Percentiles rank a stretch among this genome's conserved stretches.
Conservation (phyloP, 2,113 vertebrate species). For the Hirundichthys speculiger region DNA sequence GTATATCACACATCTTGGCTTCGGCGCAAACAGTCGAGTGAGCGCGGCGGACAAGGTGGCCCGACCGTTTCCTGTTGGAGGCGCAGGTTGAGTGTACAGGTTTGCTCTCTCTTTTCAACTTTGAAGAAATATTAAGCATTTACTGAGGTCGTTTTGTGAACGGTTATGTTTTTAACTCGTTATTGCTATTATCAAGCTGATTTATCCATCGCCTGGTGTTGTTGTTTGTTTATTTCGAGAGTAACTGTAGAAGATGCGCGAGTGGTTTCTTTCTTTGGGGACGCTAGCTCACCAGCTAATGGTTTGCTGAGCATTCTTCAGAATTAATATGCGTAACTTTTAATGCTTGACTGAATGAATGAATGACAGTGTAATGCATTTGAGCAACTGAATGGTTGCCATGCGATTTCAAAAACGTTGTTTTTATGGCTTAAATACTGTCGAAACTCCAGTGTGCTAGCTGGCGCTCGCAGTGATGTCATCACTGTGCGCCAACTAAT, state of each 20-base stretch:
- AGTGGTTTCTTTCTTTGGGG: constrained; percentile 68
- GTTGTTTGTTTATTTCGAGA: too few species aligned
- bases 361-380: accelerated
- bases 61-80: constrained; percentile 61
- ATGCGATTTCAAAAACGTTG: accelerated
- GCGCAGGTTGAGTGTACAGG: constrained; percentile 62
- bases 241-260: constrained; percentile 3
- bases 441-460: constrained; percentile 17
- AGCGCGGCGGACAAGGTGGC: constrained; percentile 62
- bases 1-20: constrained; percentile 25
- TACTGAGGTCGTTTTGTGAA: too few species aligned
- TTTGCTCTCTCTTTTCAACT: constrained; percentile 29
- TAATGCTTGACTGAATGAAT: neutral
- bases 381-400: accelerated
- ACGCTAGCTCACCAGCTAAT: constrained; percentile 55
- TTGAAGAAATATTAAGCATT: too few species aligned
- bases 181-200: too few species aligned
- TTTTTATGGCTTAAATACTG: constrained; percentile 13
- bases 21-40: constrained; percentile 32
- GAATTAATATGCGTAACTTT: neutral
- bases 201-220: too few species aligned
- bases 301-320: constrained; percentile 16
- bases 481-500: constrained; percentile 47
- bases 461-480: constrained; percentile 33
- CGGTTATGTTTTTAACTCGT: too few species aligned